Percentiles rank a stretch among this genome's conserved stretches.
These are phyloP conservation scores for Harmothoe impar DNA, from an alignment of 2,888 invertebrate species.

Conservation along the genomic window DNA sequence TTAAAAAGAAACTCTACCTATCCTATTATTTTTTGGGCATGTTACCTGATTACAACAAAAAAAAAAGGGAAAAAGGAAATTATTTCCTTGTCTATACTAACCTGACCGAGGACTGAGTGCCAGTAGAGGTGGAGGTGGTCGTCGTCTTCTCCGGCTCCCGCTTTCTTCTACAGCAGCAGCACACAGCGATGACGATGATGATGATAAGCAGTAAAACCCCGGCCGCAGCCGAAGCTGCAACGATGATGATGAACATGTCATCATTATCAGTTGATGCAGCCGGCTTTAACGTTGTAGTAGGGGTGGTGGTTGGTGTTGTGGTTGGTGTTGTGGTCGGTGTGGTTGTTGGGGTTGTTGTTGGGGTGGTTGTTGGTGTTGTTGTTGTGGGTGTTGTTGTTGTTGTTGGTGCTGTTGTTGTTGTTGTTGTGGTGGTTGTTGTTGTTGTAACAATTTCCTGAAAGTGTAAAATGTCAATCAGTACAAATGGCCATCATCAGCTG, in stretches of 20 bases:
- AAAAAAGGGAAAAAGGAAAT: neutral
- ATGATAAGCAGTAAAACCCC: constrained; percentile 65
- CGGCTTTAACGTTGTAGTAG: neutral
- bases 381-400: constrained; percentile 43
- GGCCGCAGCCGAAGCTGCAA: constrained; percentile 60
- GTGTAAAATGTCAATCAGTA: neutral
- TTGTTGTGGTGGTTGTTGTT: constrained; percentile 42
- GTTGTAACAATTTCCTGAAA: constrained; percentile 35
- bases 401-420: neutral
- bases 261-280: neutral
- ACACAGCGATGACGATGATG: constrained; percentile 42
- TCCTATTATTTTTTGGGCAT: too few relatives aligned
- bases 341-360: constrained; percentile 35
- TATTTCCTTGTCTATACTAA: neutral
- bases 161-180: constrained; percentile 39
- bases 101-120: constrained; percentile 30
- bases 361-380: neutral
- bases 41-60: too few relatives aligned
- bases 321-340: neutral
- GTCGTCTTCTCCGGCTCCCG: neutral
- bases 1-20: too few relatives aligned
- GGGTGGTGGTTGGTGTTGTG: neutral
- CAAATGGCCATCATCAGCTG: too few relatives aligned
- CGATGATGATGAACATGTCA: constrained; percentile 64
- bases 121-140: constrained; percentile 4